Evolutionary conservation across 2,888 invertebrate genomes (phyloP), one percentile per base, ranked within the genome.

Genomic region (Trilocha varians): DNA sequence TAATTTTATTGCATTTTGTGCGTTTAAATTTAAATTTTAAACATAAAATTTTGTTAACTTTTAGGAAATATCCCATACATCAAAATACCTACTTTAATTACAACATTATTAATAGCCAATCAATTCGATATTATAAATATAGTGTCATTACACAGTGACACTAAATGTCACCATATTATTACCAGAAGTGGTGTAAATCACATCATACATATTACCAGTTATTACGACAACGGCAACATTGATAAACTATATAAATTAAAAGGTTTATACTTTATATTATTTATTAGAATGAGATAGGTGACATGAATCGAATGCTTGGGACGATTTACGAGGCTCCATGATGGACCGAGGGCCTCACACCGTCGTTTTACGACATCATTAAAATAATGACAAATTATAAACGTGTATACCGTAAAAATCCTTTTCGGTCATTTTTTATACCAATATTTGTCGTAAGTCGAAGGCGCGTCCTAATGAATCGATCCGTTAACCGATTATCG

Each of bases 401-500:
- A 17, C 17, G 25, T 11, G 13, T 39, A 34, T 16, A 39, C 17
- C 16, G 16, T 33, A 32, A 39, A 39, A 39, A 32, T 17, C 34
- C 39, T 39, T 39, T 39, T 13, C 17, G 6, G 16, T n/a, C 16
- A 36, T 18, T 34, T 39, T 39, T 39, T 65, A 62, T 70, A 52
- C 55, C 56, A 68, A 65, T 69, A 66, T 78, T 77, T 80, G 76
- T 78, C 73, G 73, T 67, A 65, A 64, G 59, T 63, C 70, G 70
- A 69, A 56, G 70, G 74, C 70, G 70, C 64, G 68, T 68, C 65
- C 64, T 68, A 76, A 70, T 64, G 70, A 78, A 72, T 75, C 25
- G 25, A 25, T 25, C 77, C 75, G 78, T 79, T 78, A 76, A 52
- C 58, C 67, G 70, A 74, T 74, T 69, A 70, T 66, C 64, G 69